Conservation (phyloP, 2,113 vertebrate genomes). For the Brachypodius melanocephalos region DNA sequence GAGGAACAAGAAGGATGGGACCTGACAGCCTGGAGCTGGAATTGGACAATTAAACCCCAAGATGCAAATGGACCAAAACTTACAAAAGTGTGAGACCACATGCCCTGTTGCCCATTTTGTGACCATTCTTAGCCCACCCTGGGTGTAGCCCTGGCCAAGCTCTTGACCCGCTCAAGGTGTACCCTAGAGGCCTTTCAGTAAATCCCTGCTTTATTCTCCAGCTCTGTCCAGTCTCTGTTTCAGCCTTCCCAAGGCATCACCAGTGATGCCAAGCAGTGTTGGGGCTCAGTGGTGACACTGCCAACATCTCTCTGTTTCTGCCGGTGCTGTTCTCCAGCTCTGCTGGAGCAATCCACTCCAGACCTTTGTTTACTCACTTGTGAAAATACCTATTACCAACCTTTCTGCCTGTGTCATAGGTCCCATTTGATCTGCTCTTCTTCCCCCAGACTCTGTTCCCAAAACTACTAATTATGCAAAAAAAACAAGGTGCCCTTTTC, state of each 20-base stretch:
- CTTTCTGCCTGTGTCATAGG: not conserved
- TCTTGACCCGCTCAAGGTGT: not conserved
- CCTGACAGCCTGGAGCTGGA: not conserved
- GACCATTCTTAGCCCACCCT: not conserved
- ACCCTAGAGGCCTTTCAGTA: not conserved
- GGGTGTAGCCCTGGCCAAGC: not conserved
- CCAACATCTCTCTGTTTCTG: rapidly evolving
- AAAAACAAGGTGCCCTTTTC: not conserved
- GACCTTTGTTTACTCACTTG: not conserved
- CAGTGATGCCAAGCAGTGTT: rapidly evolving
- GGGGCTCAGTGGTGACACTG: rapidly evolving
- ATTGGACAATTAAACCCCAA: not conserved
- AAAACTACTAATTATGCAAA: not conserved
- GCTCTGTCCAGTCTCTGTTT: not conserved
- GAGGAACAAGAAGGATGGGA: not conserved
- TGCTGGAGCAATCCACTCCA: not conserved
- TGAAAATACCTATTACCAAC: not conserved
- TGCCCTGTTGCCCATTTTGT: not conserved
- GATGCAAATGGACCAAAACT: not conserved
- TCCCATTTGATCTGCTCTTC: not conserved
- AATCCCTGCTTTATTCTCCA: not conserved
- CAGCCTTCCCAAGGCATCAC: not conserved
- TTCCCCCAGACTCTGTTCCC: not conserved
- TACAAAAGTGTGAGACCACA: not conserved
- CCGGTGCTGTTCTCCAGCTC: rapidly evolving